Base-by-base conservation (phyloP, 2,888 invertebrate species). In the Koerneria pararmatus region DNA sequence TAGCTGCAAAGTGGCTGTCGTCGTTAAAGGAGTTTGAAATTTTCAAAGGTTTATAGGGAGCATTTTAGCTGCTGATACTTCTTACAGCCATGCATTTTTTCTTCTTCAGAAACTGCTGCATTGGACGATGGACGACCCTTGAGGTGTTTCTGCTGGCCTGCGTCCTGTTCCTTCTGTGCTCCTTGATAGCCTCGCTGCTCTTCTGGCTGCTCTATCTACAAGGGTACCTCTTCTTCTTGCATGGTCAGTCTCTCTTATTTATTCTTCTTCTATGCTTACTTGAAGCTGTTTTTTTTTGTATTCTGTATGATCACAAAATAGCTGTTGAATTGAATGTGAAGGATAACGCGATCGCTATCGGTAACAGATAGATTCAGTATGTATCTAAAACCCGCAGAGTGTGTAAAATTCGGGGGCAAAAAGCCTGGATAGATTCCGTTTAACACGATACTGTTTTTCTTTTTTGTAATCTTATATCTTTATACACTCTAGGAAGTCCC, bases 121-220 rank as follows among this genome's bases (percentile, higher is more conserved):
- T 71, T 49, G 72, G 76, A 29, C 66, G 71, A 35, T 63, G 71
- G 31, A 71, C 74, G 19, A 71, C 69, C 6, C 70, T 76, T 46
- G 78, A 78, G 68, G 66, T 70, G 6, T 68, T 69, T 65, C 72
- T 78, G 4, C 59, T 74, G 35, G 65, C 71, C 6, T 66, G 73
- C 57, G 61, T 70, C 8, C 51, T 71, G 24, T 67, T 78, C 11
- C 65, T 75, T 5, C 65, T 74, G 24, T 68, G 69, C 51, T 69
- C 72, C 24, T 68, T 78, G 29, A 58, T 75, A 8, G 68, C 71
- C 65, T 69, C 71, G 63, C 69, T 70, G 60, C 61, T 72, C 60
- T 68, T 71, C 32, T 78, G 78, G 78, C 58, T 78, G 53, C 66
- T 75, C 58, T 69, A 75, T 63, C 70, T 76, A 49, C 72, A 78